Base-by-base conservation (phyloP, 2,888 invertebrate species). In the Xanthorhoe spadicearia region DNA sequence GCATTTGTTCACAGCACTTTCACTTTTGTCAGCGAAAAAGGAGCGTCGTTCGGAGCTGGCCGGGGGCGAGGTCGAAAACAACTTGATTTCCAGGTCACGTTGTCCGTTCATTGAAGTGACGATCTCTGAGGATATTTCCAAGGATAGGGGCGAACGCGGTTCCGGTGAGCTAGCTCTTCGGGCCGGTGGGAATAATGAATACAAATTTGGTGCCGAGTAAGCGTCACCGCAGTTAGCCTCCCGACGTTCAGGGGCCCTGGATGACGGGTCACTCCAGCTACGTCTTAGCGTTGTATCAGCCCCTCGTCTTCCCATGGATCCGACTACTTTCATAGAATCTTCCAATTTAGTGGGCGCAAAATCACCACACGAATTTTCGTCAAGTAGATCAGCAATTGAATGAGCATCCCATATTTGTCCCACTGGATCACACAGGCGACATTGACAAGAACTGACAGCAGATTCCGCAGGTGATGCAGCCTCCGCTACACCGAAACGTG, bases 31-130 rank as follows among this genome's bases (percentile, higher is more conserved):
- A 77, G 85, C 90, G 80, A 92, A 91, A 84, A 93, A 92, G 83
- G 92, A 90, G 79, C 88, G 87, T 75, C 88, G 88, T 74, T 89
- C 89, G 80, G 86, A 82, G 84, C 85, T 88, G 74, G 91, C 90
- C 81, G 93, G 87, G 72, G 94, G 93, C 81, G 94, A 94, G 77
- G 95, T 94, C 74, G 95, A 95, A 88, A 95, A 96, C 87, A 96
- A 95, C 84, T 96, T 96, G 76, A 96, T 96, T 89, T 96, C 96
- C 83, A 96, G 89, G 87, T 96, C 96, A 68, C 96, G 94, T 83
- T 96, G 96, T 53, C 96, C 96, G 82, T 96, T 96, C 75, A 95
- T 94, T 52, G 96, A 96, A 28, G 96, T 96, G 73, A 96, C 96
- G 76, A 96, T 96, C 81, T 96, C 96, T 43, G 96, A 96, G 38